Evolutionary conservation across 35 echinoderm and acorn worm species (phyloP).

Genomic region (Hemicentrotus pulcherrimus): DNA sequence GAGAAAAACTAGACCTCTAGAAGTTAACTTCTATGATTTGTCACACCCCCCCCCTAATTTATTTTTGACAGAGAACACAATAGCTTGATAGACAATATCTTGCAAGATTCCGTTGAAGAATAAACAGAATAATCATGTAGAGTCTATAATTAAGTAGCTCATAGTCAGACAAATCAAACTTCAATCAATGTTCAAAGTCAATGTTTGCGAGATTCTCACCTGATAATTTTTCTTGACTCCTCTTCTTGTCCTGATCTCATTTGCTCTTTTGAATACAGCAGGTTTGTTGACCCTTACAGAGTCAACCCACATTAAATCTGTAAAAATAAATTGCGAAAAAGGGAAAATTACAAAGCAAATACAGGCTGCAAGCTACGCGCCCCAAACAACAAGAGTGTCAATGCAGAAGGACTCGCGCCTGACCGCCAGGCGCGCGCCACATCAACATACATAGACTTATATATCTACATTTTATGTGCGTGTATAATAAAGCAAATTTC

Average conservation of each 20-base stretch:
- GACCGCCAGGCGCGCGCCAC: not conserved
- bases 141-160: no score
- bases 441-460: not conserved
- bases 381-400: not conserved
- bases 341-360: not conserved
- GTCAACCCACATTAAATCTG: slow-evolving; percentile 82
- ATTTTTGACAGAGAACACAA: no score
- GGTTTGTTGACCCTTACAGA: slow-evolving; percentile 83
- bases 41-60: no score
- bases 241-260: slow-evolving; percentile 77
- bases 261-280: slow-evolving; percentile 83
- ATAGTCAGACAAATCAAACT: no score
- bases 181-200: no score
- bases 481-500: no score
- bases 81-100: not conserved
- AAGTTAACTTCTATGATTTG: no score
- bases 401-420: not conserved
- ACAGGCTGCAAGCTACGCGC: no score
- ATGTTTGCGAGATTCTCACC: slow-evolving; percentile 42
- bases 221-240: slow-evolving; percentile 94
- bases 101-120: not conserved
- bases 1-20: no score
- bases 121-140: not conserved
- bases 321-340: slow-evolving; percentile 24
- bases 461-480: not conserved